phyloP scores from a whole-genome alignment of 2,797 vertebrate genomes.

The Argentina silus region DNA sequence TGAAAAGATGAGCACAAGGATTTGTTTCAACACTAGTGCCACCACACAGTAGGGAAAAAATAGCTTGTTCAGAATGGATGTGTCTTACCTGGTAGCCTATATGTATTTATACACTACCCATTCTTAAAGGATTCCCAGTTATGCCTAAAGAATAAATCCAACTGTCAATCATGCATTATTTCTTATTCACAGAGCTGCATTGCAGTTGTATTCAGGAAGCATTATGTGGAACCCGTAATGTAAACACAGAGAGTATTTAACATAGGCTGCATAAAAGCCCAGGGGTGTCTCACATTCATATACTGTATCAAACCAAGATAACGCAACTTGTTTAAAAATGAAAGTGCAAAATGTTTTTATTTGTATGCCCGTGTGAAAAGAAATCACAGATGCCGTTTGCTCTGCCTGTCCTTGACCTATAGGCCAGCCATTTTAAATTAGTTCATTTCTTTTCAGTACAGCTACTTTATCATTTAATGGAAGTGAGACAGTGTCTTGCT shows the following conservation, averaged over 20 bases:
- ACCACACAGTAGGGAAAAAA: slow-evolving; percentile 6
- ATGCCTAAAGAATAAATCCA: slow-evolving; percentile 43
- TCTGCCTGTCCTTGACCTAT: slow-evolving; percentile 48
- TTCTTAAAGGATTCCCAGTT: slow-evolving; percentile 27
- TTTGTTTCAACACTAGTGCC: background rate
- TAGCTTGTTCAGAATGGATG: slow-evolving; percentile 23
- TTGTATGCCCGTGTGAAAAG: slow-evolving; percentile 44
- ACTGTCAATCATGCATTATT: slow-evolving; percentile 34
- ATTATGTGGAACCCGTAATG: slow-evolving; percentile 48
- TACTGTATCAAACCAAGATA: slow-evolving; percentile 63
- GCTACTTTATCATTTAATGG: slow-evolving; percentile 61
- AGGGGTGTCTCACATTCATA: slow-evolving; percentile 55
- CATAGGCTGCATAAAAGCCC: slow-evolving; percentile 50
- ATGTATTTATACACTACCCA: slow-evolving; percentile 35
- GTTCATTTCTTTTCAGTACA: slow-evolving; percentile 48
- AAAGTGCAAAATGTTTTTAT: slow-evolving; percentile 55
- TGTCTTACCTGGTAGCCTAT: slow-evolving; percentile 25
- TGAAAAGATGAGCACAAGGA: background rate
- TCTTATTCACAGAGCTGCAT: slow-evolving; percentile 38
- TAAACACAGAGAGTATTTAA: slow-evolving; percentile 55
- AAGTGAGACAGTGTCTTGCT: slow-evolving; percentile 50
- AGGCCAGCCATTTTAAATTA: slow-evolving; percentile 56
- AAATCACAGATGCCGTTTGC: slow-evolving; percentile 49
- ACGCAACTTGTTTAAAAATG: slow-evolving; percentile 54
- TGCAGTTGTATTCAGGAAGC: slow-evolving; percentile 49